Base-by-base conservation (phyloP, 2,797 vertebrate genomes). In the Graptemys geographica region DNA sequence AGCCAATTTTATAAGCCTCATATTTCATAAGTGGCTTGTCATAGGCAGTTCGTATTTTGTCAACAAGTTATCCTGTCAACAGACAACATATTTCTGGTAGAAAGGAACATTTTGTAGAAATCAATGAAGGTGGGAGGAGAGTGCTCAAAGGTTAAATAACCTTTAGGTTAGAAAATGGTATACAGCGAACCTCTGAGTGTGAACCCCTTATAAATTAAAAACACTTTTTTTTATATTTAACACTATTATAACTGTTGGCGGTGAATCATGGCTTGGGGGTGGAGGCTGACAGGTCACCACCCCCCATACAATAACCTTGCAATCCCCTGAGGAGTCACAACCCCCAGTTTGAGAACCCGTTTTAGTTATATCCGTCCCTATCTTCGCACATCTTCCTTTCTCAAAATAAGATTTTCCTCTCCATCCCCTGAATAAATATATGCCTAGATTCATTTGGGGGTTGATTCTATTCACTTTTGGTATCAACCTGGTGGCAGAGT, bases 401-500 rank as follows among this genome's bases (percentile, higher is more conserved):
- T 72, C 37, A 27, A 47, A 62, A 2, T 94, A 81, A 69, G 41
- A 87, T 4, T 69, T 69, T 21, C n/a, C n/a, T 69, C 28, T 47
- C 72, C 4, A 76, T 76, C 23, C 25, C 12, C 13, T 15, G 83
- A 47, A 15, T 37, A 91, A 79, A 15, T 55, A 11, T 18, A 21
- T 62, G 9, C 9, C 84, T 56, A 31, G 18, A 82, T 5, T 52
- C 1, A 49, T 27, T 65, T 69, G 78, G 6, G 19, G 53, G 56
- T 74, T 89, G 72, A 89, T 86, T 90, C 37, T 9, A 59, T 28
- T 78, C 15, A 5, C 1, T 81, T 55, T 94, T 87, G 79, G 1
- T n/a, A 89, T 53, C 41, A 83, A 88, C 65, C 3, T 23, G 27
- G 5, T 27, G 55, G 33, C 8, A 87, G 86, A 96, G 27, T 76